A percentile compares a stretch with the other conserved stretches of the same genome.
Conservation (phyloP, 2,888 invertebrate genomes). For the Bimastos eiseni region DNA sequence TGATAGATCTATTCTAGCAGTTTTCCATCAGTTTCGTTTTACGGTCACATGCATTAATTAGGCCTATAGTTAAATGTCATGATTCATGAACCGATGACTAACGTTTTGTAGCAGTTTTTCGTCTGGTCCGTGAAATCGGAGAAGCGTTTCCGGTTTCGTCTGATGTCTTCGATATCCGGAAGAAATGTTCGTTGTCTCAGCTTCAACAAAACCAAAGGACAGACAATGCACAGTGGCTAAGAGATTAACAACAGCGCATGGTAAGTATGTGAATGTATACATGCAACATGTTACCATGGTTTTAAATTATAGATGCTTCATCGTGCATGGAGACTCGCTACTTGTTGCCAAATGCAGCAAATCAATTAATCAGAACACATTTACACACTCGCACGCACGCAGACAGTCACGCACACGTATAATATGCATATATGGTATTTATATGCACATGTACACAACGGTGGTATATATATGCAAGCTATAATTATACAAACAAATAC, state of each 20-base stretch:
- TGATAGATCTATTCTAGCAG: no score
- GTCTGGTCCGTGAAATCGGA: neutral
- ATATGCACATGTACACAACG: no score
- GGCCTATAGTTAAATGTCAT: neutral
- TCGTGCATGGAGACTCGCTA: neutral
- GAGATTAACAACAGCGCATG: no score
- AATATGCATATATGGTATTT: no score
- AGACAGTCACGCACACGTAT: no score
- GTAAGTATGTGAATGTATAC: neutral
- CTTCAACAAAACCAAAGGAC: neutral
- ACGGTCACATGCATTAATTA: neutral
- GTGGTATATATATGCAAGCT: no score
- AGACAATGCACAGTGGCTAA: neutral
- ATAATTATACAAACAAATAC: no score
- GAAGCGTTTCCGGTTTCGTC: neutral
- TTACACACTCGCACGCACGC: no score
- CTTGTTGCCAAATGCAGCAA: neutral
- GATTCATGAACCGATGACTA: neutral
- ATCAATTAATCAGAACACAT: neutral
- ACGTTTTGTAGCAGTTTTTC: neutral
- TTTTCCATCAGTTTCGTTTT: neutral
- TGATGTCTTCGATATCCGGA: neutral
- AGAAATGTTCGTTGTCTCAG: neutral
- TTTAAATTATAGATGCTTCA: neutral
- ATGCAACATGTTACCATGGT: neutral